phyloP scores from a whole-genome alignment of 2,797 vertebrate genomes.

The Thalassophryne amazonica region DNA sequence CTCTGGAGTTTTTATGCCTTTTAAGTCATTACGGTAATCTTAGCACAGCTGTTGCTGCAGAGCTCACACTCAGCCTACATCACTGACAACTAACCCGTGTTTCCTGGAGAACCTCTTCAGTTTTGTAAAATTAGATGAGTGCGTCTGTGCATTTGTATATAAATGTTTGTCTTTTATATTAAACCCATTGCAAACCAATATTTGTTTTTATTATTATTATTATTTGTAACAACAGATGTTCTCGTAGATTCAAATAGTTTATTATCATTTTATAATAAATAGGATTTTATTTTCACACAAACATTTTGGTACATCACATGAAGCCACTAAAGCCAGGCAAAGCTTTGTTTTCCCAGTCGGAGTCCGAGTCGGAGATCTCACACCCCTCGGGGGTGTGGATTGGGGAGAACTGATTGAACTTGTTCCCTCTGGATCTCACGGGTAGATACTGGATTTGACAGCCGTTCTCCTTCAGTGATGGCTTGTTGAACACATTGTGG shows the following conservation, averaged over 20 bases:
- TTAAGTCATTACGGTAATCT: conserved; percentile 41
- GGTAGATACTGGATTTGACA: conserved; percentile 50
- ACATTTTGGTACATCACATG: conserved; percentile 45
- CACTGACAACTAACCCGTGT: conserved; percentile 37
- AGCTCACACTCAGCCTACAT: conserved; percentile 44
- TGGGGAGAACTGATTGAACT: conserved; percentile 74
- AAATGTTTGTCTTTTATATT: conserved; percentile 78
- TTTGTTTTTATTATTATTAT: background rate
- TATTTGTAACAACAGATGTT: conserved; percentile 38
- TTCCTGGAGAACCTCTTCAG: conserved; percentile 50
- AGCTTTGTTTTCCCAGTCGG: conserved; percentile 81
- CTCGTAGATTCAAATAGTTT: conserved; percentile 5
- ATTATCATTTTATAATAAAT: conserved; percentile 64
- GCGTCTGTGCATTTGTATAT: conserved; percentile 71
- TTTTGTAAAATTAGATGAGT: conserved; percentile 75
- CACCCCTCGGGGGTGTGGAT: conserved; percentile 54
- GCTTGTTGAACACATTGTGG: conserved; percentile 58
- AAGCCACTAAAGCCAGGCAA: conserved; percentile 69
- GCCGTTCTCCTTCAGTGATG: conserved; percentile 47
- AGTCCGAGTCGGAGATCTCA: conserved; percentile 75
- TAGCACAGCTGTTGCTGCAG: conserved; percentile 57
- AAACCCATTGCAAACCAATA: conserved; percentile 64
- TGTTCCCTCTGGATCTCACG: conserved; percentile 12
- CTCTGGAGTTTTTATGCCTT: conserved; percentile 54
- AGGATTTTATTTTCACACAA: conserved; percentile 17